Evolutionary conservation across 2,888 invertebrate species (phyloP), one percentile per base, ranked within the genome.

Genomic region (Brachypalpus laphriformis): DNA sequence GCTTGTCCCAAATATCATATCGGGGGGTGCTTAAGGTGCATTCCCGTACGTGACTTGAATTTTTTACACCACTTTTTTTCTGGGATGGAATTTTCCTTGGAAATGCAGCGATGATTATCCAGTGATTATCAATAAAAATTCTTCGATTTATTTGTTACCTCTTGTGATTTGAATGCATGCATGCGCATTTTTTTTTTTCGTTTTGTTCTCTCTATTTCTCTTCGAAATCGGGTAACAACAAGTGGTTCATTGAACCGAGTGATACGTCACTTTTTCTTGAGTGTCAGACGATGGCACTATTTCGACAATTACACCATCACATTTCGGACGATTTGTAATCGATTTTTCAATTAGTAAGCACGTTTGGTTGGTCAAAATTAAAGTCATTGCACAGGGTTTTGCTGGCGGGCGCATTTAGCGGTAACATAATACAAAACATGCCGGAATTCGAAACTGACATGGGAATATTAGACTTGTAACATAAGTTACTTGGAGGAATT

Each of bases 1-100:
- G 76, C 75, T 70, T 85, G 81, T 85, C 85, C 85, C 75, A 85
- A 85, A 85, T 81, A 76, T 81, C 57, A 37, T 65, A 57, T 34
- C 47, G 61, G 42, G 72, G 61, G 77, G 82, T 66, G 54, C 78
- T 81, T 85, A 70, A 85, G 81, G 40, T 85, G 76, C 85, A 85
- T 85, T 85, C 81, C 81, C 71, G 70, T 85, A 85, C 85, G 85
- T 85, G 85, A 85, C 85, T 81, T 85, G 85, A 81, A 81, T 85
- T 42, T 82, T 57, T 63, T 74, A 70, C 65, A 54, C 5, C 54
- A 66, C n/a, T n/a, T n/a, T 76, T 85, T 85, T 80, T 71, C 63
- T 71, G 75, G 63, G 80, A 78, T 74, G 85, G 81, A 76, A 81
- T 85, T 85, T 85, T 85, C 81, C 31, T 61, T 66, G 75, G 85